Percentiles rank a stretch among this genome's conserved stretches.
Evolutionary conservation across 2,888 invertebrate species (phyloP).

Genomic region (Melanotus villosus): DNA sequence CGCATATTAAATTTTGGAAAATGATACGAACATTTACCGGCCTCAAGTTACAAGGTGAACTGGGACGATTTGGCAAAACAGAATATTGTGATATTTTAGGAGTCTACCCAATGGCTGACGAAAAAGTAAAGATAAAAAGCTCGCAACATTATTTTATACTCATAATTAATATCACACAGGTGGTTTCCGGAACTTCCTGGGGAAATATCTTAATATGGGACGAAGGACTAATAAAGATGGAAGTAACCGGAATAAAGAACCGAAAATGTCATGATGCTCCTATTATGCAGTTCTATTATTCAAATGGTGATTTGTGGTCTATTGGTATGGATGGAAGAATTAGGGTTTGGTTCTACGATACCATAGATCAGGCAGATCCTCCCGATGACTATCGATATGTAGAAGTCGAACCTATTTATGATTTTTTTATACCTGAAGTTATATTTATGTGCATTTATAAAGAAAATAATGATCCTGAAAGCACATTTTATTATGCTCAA

Average conservation of each 20-base stretch:
- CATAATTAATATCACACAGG: constrained; percentile 66
- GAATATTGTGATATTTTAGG: constrained; percentile 92
- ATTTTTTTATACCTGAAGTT: constrained; percentile 73
- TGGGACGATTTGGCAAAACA: constrained; percentile 94
- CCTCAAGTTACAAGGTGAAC: constrained; percentile 87
- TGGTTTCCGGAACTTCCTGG: constrained; percentile 90
- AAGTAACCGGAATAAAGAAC: constrained; percentile 80
- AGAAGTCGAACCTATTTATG: constrained; percentile 89
- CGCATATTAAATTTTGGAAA: constrained; percentile 94
- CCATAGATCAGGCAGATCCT: constrained; percentile 89
- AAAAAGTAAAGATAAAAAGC: constrained; percentile 74
- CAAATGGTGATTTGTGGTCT: constrained; percentile 66
- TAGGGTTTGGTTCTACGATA: constrained; percentile 91
- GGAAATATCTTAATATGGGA: constrained; percentile 95
- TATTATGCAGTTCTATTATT: constrained; percentile 75
- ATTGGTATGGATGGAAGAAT: constrained; percentile 82
- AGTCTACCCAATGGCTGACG: constrained; percentile 88
- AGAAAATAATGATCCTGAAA: constrained; percentile 64
- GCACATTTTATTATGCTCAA: constrained; percentile 81
- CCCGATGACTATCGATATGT: constrained; percentile 85
- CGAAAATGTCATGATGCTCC: constrained; percentile 83
- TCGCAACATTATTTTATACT: background rate
- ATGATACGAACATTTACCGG: constrained; percentile 94
- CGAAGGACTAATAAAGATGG: constrained; percentile 88
- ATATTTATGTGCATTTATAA: constrained; percentile 73